Evolutionary conservation across 2,113 vertebrate species (phyloP), one percentile per base, ranked within the genome.

Genomic region (Chloroceryle aenea): DNA sequence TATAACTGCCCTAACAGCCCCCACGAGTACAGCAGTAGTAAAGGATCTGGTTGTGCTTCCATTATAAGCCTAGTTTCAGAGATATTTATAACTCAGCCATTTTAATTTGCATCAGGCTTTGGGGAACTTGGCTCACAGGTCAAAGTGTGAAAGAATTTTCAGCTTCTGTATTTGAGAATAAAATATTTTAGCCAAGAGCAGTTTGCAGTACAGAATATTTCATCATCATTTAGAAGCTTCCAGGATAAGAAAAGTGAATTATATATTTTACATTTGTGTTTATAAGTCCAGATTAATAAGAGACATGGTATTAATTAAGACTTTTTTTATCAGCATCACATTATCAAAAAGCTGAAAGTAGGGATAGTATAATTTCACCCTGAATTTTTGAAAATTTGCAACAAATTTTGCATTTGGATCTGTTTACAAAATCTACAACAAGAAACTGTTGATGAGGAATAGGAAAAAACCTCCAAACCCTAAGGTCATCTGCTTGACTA

Each of bases 21-120:
- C 95, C 95, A 59, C 23, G 89, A 96, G 95, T 90, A 88, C 47
- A 66, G 53, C 82, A 79, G 43, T 29, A 78, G 71, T 77, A 56
- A 95, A 96, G 80, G 91, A 81, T 88, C 80, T 91, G 82, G 67
- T 95, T 85, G 92, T 91, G 88, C 92, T 96, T 95, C 94, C 84
- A 78, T 97, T 95, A 85, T 72, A 92, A 97, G 86, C 84, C 75
- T 72, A 59, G 42, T 93, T 96, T 89, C 92, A 59, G 79, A 95
- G 87, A 93, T 96, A 96, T 96, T 97, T 97, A 96, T 95, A 97
- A 95, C 85, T 94, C 85, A 79, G 75, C 69, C 89, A 81, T 94
- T 89, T 95, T 97, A 97, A 98, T 98, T 98, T 98, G 93, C 96
- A 96, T 97, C 94, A 96, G 84, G 83, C 95, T 92, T 87, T 82